Conservation (phyloP, 2,113 vertebrate genomes). For the Phoxinus phoxinus region DNA sequence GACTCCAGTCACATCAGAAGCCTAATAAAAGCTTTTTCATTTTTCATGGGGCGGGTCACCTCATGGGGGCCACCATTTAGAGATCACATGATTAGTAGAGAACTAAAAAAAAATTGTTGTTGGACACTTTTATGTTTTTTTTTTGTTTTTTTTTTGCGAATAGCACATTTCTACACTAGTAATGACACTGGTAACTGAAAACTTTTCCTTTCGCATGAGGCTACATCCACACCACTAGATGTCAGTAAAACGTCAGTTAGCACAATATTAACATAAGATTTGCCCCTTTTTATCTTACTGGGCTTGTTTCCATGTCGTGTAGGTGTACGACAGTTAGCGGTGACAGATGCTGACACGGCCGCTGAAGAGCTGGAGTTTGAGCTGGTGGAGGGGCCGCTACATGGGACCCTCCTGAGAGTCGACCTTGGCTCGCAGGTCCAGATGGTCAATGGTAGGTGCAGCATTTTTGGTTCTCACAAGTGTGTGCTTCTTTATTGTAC, state of each 20-base stretch:
- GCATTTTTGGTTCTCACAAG: not conserved
- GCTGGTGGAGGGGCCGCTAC: slow-evolving; percentile 83
- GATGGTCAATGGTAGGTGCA: slow-evolving; percentile 81
- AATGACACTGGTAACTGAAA: too few relatives aligned
- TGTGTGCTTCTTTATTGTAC: not conserved
- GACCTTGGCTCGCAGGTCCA: slow-evolving; percentile 64
- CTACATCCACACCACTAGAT: slow-evolving; percentile 12
- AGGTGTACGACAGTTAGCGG: slow-evolving; percentile 83
- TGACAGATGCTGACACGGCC: slow-evolving; percentile 79
- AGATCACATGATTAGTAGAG: not conserved
- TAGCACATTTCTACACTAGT: not conserved
- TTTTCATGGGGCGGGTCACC: not conserved
- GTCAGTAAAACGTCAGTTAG: not conserved
- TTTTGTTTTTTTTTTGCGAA: too few relatives aligned
- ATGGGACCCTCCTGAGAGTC: slow-evolving; percentile 81
- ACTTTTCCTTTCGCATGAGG: not conserved
- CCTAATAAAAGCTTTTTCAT: not conserved
- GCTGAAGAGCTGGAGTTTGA: slow-evolving; percentile 90
- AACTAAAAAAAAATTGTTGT: too few relatives aligned
- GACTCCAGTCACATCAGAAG: not conserved
- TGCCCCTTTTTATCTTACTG: not conserved
- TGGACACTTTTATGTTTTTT: not conserved
- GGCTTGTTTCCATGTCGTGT: slow-evolving; percentile 31
- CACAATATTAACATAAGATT: not conserved
- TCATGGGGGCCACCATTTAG: too few relatives aligned